Evolutionary conservation across 1,140 invertebrate genomes (phyloP), one percentile per base, ranked within the genome.

Genomic region (Camponotus pennsylvanicus): DNA sequence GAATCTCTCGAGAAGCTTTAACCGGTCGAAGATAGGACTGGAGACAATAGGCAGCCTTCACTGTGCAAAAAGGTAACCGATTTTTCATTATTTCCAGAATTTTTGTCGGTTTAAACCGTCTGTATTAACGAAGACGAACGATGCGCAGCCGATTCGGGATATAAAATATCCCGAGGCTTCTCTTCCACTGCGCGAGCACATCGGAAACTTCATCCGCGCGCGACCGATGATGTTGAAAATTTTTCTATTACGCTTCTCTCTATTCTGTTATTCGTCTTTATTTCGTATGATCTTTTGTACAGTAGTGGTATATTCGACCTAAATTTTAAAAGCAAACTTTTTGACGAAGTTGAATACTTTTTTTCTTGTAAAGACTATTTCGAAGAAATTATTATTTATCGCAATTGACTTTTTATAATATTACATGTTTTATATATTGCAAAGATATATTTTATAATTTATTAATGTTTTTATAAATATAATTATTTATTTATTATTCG

Each of bases 51-150:
- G 15, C 9, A 40, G 13, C 42, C 40, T 55, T 18, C 49, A 40
- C 34, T 7, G 34, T 37, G 34, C 55, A 40, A 67, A 67, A 37
- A 15, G 32, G 11, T 34, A 79, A 52, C 32, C 57, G 9, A 80
- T 80, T 40, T 80, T 69, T 80, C 77, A 80, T 69, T 80, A 69
- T 69, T 80, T 69, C 40, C 45, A 37, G 40, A 67, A 79, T 18
- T n/a, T 32, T 34, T 34, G 42, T 79, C 34, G 32, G 18, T 79
- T 67, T 18, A 57, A 45, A 69, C 45, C 15, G 45, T 15, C 67
- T 5, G 3, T 32, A 80, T 80, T 80, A 79, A 80, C 64, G 64
- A 80, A 80, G 77, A 80, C 64, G 40, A 69, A 80, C 13, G 63
- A 80, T 55, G 49, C 2, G 32, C n/a, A 52, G 37, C 42, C n/a